Evolutionary conservation across 1,140 invertebrate genomes (phyloP), one percentile per base, ranked within the genome.

Genomic region (Papilio polytes): DNA sequence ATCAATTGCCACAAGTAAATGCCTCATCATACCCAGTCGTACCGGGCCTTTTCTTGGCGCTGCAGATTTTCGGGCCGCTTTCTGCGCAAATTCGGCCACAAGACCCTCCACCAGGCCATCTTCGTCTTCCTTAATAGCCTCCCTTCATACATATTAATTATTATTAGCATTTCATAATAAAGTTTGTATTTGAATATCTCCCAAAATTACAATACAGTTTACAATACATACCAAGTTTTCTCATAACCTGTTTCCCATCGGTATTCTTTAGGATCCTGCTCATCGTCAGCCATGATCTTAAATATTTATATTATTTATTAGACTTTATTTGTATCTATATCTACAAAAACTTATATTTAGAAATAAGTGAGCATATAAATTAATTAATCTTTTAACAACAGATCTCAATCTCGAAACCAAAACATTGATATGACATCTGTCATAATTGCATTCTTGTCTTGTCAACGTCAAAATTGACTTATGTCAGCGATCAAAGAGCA

Each of bases 191-290:
- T 80, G 31, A 22, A 15, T 31, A 48, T 20, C 63, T 10, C 15
- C 10, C 73, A 74, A 51, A 63, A 3, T n/a, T n/a, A n/a, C n/a
- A n/a, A n/a, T n/a, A n/a, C 83, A 44, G n/a, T 66, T 48, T 22
- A 79, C 15, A 78, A 48, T 48, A 80, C 78, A 48, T 95, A 98
- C 98, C 98, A 99, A 90, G 98, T 99, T 95, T 98, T 98, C 94
- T 99, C 98, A 95, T 99, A 99, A 88, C 98, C 99, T 63, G 98
- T 98, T 93, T 99, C 98, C 98, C 98, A 99, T 31, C 98, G 96
- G 91, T 99, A 99, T 90, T 98, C 98, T 89, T 98, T 98, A 63
- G 97, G 96, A 90, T 98, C 98, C 86, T 98, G 98, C 63, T 98
- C 98, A 77, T 98, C 97, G 74, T 98, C 97, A 78, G 96, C 97